Conservation (phyloP, 2,113 vertebrate genomes). For the Ceyx melanurus region DNA sequence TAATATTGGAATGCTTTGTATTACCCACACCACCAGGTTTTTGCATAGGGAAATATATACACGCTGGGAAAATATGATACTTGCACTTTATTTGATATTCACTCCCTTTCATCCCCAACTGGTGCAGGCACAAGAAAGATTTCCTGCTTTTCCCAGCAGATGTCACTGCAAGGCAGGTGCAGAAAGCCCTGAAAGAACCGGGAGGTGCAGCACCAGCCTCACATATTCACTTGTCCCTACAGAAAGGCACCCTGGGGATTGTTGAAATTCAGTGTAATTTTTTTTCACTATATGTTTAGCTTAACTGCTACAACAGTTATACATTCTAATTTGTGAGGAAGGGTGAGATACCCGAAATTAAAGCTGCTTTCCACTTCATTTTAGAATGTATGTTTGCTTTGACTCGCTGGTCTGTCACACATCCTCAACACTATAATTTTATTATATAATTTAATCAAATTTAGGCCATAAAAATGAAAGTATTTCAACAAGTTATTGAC, state of each 20-base stretch:
- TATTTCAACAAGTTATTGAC: background rate
- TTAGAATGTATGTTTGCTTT: background rate
- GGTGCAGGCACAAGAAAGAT: background rate
- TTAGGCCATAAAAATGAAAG: background rate
- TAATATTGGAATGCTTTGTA: background rate
- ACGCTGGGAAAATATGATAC: background rate
- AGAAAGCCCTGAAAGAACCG: background rate
- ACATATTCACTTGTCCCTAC: background rate
- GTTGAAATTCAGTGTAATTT: background rate
- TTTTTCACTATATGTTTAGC: background rate
- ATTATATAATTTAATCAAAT: background rate
- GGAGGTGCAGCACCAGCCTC: background rate
- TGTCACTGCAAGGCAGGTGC: conserved; percentile 18
- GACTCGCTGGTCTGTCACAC: background rate
- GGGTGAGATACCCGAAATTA: background rate
- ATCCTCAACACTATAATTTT: background rate
- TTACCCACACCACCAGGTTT: background rate
- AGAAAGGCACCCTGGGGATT: background rate
- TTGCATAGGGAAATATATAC: background rate
- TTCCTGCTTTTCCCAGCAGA: conserved; percentile 29
- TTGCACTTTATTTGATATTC: background rate
- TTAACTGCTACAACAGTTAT: background rate
- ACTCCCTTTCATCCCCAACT: background rate
- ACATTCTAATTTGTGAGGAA: background rate
- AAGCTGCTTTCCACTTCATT: background rate